These are phyloP conservation scores for Phengaris alcon DNA, from an alignment of 2,888 invertebrate genomes.

Conservation along the genomic window DNA sequence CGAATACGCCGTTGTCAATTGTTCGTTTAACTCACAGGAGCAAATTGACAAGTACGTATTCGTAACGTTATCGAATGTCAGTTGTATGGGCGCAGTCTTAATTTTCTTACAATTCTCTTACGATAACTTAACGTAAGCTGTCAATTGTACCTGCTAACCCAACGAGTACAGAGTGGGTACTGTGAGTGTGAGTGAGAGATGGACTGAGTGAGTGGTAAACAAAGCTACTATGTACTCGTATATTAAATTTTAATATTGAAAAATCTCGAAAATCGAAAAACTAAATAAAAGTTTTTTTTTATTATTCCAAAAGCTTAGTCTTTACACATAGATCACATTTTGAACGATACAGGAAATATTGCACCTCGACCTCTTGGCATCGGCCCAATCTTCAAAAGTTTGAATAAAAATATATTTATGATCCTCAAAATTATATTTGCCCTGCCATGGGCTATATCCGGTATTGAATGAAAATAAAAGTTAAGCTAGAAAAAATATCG, in stretches of 20 bases:
- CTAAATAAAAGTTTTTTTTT: not conserved
- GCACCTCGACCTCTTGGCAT: not conserved
- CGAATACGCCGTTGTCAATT: no score
- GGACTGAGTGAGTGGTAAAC: not conserved
- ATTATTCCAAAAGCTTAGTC: constrained; percentile 4
- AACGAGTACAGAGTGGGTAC: no score
- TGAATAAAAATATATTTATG: constrained; percentile 1
- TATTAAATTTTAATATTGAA: not conserved
- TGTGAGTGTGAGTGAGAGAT: no score
- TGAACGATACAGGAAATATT: constrained; percentile 9
- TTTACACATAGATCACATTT: not conserved
- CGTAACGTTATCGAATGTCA: no score
- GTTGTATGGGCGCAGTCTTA: no score
- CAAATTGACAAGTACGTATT: no score
- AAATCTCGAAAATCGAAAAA: not conserved
- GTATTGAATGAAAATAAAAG: constrained; percentile 27
- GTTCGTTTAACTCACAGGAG: no score
- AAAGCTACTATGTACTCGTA: not conserved
- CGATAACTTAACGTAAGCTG: no score
- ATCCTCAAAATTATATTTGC: constrained; percentile 22
- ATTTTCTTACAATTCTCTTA: no score
- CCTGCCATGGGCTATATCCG: constrained; percentile 19
- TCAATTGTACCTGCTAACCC: no score
- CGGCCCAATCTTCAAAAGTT: not conserved
- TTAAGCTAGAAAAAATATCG: constrained; percentile 36